These are phyloP conservation scores for Drosophila auraria DNA, from an alignment of 1,140 invertebrate species.

Conservation along the genomic window DNA sequence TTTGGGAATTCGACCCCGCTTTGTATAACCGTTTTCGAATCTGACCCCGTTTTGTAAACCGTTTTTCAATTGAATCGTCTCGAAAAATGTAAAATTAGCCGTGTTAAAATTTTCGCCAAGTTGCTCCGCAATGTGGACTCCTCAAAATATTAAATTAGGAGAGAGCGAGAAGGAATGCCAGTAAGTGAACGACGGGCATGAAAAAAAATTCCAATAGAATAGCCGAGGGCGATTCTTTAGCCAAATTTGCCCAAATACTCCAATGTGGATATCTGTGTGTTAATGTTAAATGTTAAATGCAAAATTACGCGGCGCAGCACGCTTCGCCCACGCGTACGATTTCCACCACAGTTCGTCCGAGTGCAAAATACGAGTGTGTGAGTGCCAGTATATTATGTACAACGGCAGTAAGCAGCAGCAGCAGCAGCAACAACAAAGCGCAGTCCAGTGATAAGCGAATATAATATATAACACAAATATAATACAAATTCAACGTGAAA, in stretches of 20 bases:
- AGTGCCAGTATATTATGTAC: conserved; percentile 29
- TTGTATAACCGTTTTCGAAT: no score
- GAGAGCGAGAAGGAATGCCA: no score
- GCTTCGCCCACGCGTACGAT: conserved; percentile 64
- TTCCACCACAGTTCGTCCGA: conserved; percentile 46
- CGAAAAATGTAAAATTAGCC: no score
- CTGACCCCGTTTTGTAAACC: no score
- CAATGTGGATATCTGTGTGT: conserved; percentile 25
- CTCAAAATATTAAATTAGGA: no score
- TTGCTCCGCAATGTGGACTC: no score
- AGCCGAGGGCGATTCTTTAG: conserved; percentile 61
- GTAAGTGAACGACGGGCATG: background rate
- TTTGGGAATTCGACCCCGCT: no score
- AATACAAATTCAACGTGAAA: conserved; percentile 76
- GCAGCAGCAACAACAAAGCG: conserved; percentile 30
- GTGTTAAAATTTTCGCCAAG: no score
- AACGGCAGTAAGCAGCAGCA: conserved; percentile 28
- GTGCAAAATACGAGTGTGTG: conserved; percentile 57
- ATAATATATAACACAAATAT: conserved; percentile 65
- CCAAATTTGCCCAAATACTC: conserved; percentile 8
- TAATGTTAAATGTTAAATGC: conserved; percentile 43
- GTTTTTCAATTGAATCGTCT: no score
- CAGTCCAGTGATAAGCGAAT: conserved; percentile 60
- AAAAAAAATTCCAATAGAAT: conserved; percentile 76
- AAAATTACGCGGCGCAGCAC: conserved; percentile 57